These are phyloP conservation scores for Melanotus villosus DNA, from an alignment of 2,888 invertebrate species.

Conservation along the genomic window DNA sequence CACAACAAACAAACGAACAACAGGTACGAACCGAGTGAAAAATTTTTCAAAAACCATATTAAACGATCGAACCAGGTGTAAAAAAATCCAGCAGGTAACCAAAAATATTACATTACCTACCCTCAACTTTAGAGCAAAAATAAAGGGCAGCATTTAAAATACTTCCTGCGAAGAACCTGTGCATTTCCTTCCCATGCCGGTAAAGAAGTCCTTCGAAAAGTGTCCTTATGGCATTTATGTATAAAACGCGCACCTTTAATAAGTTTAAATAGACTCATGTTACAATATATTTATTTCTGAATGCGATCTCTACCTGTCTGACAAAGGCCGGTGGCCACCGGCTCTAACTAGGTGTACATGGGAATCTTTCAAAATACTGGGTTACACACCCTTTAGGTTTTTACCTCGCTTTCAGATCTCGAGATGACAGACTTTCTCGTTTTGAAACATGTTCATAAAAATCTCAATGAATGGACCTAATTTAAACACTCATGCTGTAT, in stretches of 20 bases:
- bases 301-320: constrained; percentile 51
- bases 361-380: constrained; percentile 48
- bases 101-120: constrained; percentile 46
- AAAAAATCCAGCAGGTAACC: constrained; percentile 41
- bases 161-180: constrained; percentile 55
- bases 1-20: neutral
- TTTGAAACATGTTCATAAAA: constrained; percentile 43
- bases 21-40: too few species aligned
- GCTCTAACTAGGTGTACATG: constrained; percentile 45
- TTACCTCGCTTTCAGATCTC: constrained; percentile 44
- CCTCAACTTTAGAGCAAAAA: constrained; percentile 42
- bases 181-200: constrained; percentile 51
- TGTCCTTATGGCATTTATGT: constrained; percentile 44
- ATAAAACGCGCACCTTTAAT: constrained; percentile 45
- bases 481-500: constrained; percentile 37
- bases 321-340: constrained; percentile 50
- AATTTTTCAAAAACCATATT: constrained; percentile 9
- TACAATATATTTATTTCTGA: constrained; percentile 50
- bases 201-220: constrained; percentile 32
- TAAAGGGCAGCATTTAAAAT: constrained; percentile 47
- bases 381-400: constrained; percentile 49
- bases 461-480: constrained; percentile 39
- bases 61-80: constrained; percentile 39
- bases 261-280: constrained; percentile 48
- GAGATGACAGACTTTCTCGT: constrained; percentile 47